Evolutionary conservation across 2,888 invertebrate species (phyloP).

Genomic region (Anagyrus pseudococci): DNA sequence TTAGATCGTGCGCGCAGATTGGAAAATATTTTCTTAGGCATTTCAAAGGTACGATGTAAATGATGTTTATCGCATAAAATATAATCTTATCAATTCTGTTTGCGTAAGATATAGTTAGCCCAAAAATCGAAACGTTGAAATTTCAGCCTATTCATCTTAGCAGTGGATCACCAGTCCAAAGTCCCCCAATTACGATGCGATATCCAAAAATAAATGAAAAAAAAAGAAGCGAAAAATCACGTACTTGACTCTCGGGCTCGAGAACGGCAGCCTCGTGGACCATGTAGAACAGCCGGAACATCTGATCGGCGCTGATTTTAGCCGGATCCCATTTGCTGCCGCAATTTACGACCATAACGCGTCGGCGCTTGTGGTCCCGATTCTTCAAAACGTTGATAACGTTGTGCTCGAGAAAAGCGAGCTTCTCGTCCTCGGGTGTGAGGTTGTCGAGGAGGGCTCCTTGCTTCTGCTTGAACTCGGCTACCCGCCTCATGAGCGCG

Average conservation of each 20-base stretch:
- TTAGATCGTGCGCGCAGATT: no score
- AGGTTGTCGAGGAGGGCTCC: constrained; percentile 70
- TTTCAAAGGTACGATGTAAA: no score
- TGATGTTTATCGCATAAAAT: no score
- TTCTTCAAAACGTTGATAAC: constrained; percentile 80
- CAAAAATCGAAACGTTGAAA: no score
- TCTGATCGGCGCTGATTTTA: constrained; percentile 74
- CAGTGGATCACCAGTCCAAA: not conserved
- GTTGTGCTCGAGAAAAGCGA: constrained; percentile 73
- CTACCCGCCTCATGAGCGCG: constrained; percentile 79
- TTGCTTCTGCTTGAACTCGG: constrained; percentile 78
- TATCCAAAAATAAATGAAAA: not conserved
- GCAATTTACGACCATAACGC: constrained; percentile 76
- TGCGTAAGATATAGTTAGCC: no score
- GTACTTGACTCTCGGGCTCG: constrained; percentile 76
- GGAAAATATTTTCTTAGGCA: no score
- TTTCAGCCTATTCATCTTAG: no score
- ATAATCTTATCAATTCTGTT: no score
- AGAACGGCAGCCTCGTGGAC: constrained; percentile 80
- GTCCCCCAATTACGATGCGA: no score
- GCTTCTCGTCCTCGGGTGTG: constrained; percentile 72
- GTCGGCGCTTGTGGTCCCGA: constrained; percentile 77
- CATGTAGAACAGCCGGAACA: constrained; percentile 81
- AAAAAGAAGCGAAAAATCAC: not conserved
- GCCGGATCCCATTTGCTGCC: constrained; percentile 81